Evolutionary conservation across 2,113 vertebrate species (phyloP), one percentile per base, ranked within the genome.

Genomic region (Grallaria varia): DNA sequence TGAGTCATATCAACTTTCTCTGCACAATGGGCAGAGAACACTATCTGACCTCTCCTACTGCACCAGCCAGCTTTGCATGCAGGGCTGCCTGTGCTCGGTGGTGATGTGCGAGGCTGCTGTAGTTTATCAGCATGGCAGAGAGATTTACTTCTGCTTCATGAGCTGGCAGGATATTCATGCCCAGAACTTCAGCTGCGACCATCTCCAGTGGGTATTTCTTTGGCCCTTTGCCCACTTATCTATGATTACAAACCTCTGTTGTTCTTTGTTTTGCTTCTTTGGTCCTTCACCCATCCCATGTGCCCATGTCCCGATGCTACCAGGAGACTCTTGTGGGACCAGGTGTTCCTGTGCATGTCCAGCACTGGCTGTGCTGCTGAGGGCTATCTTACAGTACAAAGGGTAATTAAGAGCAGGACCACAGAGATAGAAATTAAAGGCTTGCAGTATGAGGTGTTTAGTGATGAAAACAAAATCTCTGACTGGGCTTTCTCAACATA

Each of bases 141-240:
- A 82, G 95, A 90, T 93, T 95, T 86, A 85, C 75, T 59, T 40
- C 84, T 69, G 72, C 85, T 90, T 77, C 81, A 17, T 56, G 45
- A 47, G 83, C 79, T 91, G 92, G 79, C 68, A 90, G 62, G 56
- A 37, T 68, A 56, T 40, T 87, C 22, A 40, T 63, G 58, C 52
- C 31, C 69, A 28, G 39, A 87, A 40, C 52, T 67, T 75, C 60
- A 45, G 23, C 53, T 83, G 50, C 7, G 0, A 18, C 68, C 55
- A 21, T 68, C 55, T 90, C 82, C 47, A 59, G 14, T 10, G 50
- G 55, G 68, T 74, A 81, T 89, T 92, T 92, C 79, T 88, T 86
- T 93, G 95, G 62, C 76, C 56, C 12, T 93, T 87, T 84, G 87
- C 87, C 85, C 60, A 60, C 24, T 80, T 90, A 59, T 73, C 68